Evolutionary conservation across 2,888 invertebrate species (phyloP), one percentile per base, ranked within the genome.

Genomic region (Drosophila leonis): DNA sequence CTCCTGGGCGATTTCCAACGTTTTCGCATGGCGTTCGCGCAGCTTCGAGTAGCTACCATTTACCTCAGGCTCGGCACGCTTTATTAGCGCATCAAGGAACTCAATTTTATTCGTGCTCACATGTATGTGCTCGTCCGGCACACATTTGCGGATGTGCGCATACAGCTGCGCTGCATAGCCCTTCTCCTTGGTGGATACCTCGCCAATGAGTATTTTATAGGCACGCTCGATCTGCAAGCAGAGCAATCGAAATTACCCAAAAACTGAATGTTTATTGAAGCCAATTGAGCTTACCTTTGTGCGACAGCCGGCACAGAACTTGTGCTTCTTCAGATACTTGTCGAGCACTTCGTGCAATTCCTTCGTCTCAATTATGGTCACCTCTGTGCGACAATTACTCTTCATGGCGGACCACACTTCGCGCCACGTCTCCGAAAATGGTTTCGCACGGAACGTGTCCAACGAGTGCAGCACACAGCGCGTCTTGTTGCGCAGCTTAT

Each of bases 1-100:
- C 93, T 98, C 98, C 93, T 98, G 98, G 83, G 98, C 98, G 78
- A 98, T 98, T 94, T 98, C 98, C 85, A 98, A 93, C n/a, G 98
- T 98, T 94, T 98, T 98, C 9, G 98, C 98, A 92, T 98, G 98
- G 65, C 98, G 95, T 93, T 98, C 98, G 72, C 98, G 95, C 81
- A 97, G 95, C 91, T 96, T 96, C 35, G 91, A 93, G 85, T 92
- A 92, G 80, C 92, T 93, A 31, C 86, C 98, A 78, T 97, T 95
- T 52, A 98, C 94, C 93, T 98, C 98, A 10, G 98, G 98, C 93
- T 98, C 98, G 24, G 98, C 98, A 85, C 98, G 95, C 61, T 96
- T 96, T 90, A 98, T 97, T 60, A 98, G 95, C 81, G 96, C 96
- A 83, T 96, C 96, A 83, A 98, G 97, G 92, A 97, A 98, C 87